A percentile compares a stretch with the other conserved stretches of the same genome.
Conservation (phyloP, 2,797 vertebrate genomes). For the Arremon brunneinucha region DNA sequence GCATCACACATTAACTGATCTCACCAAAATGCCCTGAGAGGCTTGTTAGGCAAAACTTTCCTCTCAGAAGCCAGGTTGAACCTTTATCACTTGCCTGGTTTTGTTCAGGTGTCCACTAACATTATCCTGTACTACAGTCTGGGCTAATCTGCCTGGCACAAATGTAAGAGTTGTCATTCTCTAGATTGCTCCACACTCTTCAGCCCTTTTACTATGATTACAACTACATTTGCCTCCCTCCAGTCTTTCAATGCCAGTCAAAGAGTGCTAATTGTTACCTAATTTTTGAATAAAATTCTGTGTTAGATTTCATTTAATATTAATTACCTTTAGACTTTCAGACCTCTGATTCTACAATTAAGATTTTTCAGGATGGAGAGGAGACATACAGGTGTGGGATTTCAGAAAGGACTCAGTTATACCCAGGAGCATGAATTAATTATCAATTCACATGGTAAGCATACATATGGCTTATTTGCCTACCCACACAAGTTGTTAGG, state of each 20-base stretch:
- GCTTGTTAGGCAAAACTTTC: not conserved
- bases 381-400: not conserved
- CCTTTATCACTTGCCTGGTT: not conserved
- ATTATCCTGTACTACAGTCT: not conserved
- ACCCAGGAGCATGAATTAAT: not conserved
- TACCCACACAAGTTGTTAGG: constrained; percentile 28
- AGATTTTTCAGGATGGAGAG: not conserved
- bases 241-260: not conserved
- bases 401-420: not conserved
- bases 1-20: not conserved
- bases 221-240: not conserved
- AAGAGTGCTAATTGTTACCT: not conserved
- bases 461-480: constrained; percentile 25
- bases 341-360: not conserved
- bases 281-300: not conserved
- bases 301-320: not conserved
- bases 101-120: not conserved
- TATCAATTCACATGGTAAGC: not conserved
- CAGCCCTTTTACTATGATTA: not conserved
- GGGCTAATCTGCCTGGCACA: not conserved
- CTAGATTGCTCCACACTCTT: not conserved
- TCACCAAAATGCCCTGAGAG: not conserved
- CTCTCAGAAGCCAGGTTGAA: not conserved
- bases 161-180: not conserved
- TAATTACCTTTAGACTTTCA: not conserved